Evolutionary conservation across 1,140 invertebrate species (phyloP).

Genomic region (Dryas iulia): DNA sequence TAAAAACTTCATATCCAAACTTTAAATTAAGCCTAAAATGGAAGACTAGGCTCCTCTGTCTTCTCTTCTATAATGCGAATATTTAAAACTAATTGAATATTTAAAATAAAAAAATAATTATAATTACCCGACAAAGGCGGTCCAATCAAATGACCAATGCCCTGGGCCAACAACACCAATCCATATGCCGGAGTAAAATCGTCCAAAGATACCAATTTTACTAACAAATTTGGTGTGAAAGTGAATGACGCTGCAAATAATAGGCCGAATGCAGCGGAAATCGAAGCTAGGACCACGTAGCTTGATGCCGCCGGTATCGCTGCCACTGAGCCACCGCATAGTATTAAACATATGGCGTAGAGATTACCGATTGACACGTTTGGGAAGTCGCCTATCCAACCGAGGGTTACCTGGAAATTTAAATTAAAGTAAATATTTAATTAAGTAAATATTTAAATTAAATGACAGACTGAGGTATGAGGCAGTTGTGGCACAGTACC

Average conservation of each 20-base stretch:
- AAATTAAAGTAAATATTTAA: slow-evolving; percentile 3
- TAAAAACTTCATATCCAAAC: no score
- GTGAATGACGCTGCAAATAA: slow-evolving; percentile 93
- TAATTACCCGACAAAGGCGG: slow-evolving; percentile 82
- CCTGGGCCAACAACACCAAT: slow-evolving; percentile 91
- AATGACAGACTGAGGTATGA: no score
- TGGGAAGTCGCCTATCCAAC: slow-evolving; percentile 93
- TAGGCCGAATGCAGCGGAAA: slow-evolving; percentile 87
- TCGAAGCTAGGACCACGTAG: slow-evolving; percentile 81
- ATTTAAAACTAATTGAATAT: no score
- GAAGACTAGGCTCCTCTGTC: neutral
- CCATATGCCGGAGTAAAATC: slow-evolving; percentile 95
- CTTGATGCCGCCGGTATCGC: slow-evolving; percentile 84
- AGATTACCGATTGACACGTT: slow-evolving; percentile 90
- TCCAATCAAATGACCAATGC: slow-evolving; percentile 84
- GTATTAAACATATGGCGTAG: slow-evolving; percentile 87
- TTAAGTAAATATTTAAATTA: no score
- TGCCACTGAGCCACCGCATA: slow-evolving; percentile 87
- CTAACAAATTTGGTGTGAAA: slow-evolving; percentile 91
- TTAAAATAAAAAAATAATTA: no score
- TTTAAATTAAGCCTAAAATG: no score
- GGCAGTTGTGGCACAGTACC: no score
- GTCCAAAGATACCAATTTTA: slow-evolving; percentile 86
- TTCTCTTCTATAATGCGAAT: no score
- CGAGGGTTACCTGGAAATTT: slow-evolving; percentile 86